Percentiles rank a stretch among this genome's conserved stretches.
phyloP scores from a whole-genome alignment of 2,888 invertebrate genomes.

The Chelonus formosanus region DNA sequence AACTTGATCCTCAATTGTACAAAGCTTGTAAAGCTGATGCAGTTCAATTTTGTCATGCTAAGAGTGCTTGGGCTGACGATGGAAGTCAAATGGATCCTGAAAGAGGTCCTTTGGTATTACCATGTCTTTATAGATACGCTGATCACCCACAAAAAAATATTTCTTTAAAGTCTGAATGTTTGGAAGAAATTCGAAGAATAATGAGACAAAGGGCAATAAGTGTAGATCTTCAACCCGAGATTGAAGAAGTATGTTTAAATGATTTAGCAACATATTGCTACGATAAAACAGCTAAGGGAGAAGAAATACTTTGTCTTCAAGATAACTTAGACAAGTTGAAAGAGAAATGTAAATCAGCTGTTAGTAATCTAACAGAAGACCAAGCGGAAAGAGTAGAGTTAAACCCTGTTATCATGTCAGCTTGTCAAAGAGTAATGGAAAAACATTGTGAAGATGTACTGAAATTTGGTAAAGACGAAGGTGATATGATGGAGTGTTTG shows the following conservation, averaged over 20 bases:
- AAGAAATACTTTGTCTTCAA: conserved; percentile 94
- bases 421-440: conserved; percentile 83
- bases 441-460: conserved; percentile 77
- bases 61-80: conserved; percentile 77
- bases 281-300: conserved; percentile 84
- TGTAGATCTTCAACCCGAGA: conserved; percentile 92
- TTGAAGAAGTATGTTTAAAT: conserved; percentile 88
- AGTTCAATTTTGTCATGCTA: conserved; percentile 80
- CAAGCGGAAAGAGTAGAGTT: conserved; percentile 88
- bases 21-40: conserved; percentile 90
- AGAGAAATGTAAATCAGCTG: conserved; percentile 77
- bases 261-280: conserved; percentile 87
- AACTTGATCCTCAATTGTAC: conserved; percentile 88
- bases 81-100: conserved; percentile 77
- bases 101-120: conserved; percentile 83
- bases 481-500: conserved; percentile 93
- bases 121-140: conserved; percentile 82
- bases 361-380: conserved; percentile 87
- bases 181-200: conserved; percentile 85
- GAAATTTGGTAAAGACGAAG: conserved; percentile 78
- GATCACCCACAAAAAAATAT: conserved; percentile 61
- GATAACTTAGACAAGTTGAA: conserved; percentile 74
- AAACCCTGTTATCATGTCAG: conserved; percentile 87
- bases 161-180: conserved; percentile 65
- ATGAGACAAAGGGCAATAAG: conserved; percentile 93